Evolutionary conservation across 2,797 vertebrate genomes (phyloP).

Genomic region (Alosa sapidissima): DNA sequence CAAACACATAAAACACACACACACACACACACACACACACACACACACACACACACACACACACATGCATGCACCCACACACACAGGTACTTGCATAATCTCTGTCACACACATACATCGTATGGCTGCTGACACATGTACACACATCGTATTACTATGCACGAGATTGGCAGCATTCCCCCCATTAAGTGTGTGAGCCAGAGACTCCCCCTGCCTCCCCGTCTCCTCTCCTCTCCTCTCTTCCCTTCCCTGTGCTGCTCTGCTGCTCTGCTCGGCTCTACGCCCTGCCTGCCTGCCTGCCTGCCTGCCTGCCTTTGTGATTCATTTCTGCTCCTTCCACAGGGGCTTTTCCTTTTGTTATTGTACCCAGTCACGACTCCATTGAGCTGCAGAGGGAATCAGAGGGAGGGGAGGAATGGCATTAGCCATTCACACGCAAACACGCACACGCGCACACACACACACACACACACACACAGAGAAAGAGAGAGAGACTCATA

Average conservation of each 20-base stretch:
- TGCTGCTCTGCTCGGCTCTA: neutral
- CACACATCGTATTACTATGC: neutral
- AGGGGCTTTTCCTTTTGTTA: slow-evolving; percentile 5
- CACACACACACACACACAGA: neutral
- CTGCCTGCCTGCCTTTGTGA: neutral
- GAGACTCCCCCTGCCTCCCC: too few relatives aligned
- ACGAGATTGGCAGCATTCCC: too few relatives aligned
- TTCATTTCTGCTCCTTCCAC: neutral
- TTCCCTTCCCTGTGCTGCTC: too few relatives aligned
- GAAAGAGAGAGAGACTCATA: neutral
- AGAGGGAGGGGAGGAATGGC: neutral
- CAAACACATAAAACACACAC: neutral
- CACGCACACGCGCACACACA: neutral
- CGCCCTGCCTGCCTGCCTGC: too few relatives aligned
- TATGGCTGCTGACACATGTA: neutral
- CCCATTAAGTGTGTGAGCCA: neutral
- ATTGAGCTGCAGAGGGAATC: neutral
- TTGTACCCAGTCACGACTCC: slow-evolving; percentile 11
- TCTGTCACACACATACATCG: neutral
- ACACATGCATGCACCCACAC: neutral
- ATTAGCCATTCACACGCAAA: neutral
- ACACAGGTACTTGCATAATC: neutral
- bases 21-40: neutral
- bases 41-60: neutral
- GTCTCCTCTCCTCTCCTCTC: too few relatives aligned